phyloP scores from a whole-genome alignment of 1,140 invertebrate species.

The Drosophila ficusphila region DNA sequence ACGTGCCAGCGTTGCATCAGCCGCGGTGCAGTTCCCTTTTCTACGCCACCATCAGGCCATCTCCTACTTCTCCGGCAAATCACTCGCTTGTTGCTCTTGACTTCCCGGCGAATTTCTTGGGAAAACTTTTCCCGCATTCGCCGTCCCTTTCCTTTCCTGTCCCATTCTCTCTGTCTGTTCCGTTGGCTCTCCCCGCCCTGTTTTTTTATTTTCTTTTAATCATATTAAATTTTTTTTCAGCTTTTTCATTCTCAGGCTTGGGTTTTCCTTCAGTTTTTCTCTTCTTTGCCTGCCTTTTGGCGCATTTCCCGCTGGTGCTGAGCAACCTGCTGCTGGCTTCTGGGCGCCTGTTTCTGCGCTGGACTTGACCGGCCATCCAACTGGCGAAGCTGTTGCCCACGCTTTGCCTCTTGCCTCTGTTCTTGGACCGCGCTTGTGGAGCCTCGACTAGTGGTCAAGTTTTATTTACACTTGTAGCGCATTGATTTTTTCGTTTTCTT shows the following conservation, averaged over 20 bases:
- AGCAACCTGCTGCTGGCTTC: conserved; percentile 58
- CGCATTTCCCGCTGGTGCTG: conserved; percentile 40
- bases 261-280: conserved; percentile 38
- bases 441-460: conserved; percentile 63
- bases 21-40: conserved; percentile 19
- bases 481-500: conserved; percentile 66
- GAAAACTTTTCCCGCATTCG: conserved; percentile 35
- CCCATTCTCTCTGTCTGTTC: conserved; percentile 1
- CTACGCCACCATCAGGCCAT: not conserved
- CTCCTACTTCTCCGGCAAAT: conserved; percentile 14
- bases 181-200: conserved; percentile 3
- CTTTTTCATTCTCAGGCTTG: conserved; percentile 63
- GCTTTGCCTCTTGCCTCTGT: not conserved
- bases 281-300: conserved; percentile 28
- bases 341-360: conserved; percentile 71
- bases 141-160: not conserved
- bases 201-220: conserved; percentile 78
- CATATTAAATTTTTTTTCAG: conserved; percentile 82
- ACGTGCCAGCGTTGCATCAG: conserved; percentile 67
- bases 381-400: conserved; percentile 1
- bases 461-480: conserved; percentile 76
- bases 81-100: conserved; percentile 68
- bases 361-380: conserved; percentile 68
- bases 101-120: conserved; percentile 63
- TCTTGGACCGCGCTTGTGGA: conserved; percentile 1